Evolutionary conservation across 2,888 invertebrate genomes (phyloP), one percentile per base, ranked within the genome.

Genomic region (Choristoneura rosaceana): DNA sequence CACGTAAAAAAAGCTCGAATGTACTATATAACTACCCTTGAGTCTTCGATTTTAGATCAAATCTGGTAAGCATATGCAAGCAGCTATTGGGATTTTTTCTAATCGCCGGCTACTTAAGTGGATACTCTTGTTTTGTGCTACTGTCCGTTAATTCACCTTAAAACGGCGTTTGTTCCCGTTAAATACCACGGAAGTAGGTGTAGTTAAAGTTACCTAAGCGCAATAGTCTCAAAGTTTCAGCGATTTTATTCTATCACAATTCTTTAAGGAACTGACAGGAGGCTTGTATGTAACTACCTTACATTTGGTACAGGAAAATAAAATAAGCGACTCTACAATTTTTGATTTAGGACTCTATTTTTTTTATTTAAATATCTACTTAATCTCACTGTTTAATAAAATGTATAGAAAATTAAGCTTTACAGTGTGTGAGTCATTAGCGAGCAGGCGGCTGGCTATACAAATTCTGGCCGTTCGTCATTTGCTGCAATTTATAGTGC

Each of bases 401-500:
- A n/a, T 43, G 55, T 55, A 64, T 69, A 69, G 68, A 73, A 73
- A 73, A 73, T 73, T 73, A 73, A 41, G 50, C 34, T 62, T 55
- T 55, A 45, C 47, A 45, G 34, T 25, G 65, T 68, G 70, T 75
- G 75, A 75, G 69, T 75, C 75, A 75, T 75, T 74, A 70, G 50
- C 70, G 43, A 43, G 64, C 60, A 59, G 62, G 63, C 47, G 58
- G 50, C 17, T 25, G 52, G 52, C 38, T 65, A 63, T 14, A 66
- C 71, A 62, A 64, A 52, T 52, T 43, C 64, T 43, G 76, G 71
- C 75, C 80, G 83, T 84, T 85, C 80, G 80, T 85, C 83, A 83
- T 78, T 80, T 76, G 76, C 74, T 77, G 79, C 82, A 83, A 84
- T 85, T 79, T 83, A 81, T 73, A 81, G 80, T 73, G 80, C 80